Conservation (phyloP, 2,113 vertebrate genomes). For the Plectropomus leopardus region DNA sequence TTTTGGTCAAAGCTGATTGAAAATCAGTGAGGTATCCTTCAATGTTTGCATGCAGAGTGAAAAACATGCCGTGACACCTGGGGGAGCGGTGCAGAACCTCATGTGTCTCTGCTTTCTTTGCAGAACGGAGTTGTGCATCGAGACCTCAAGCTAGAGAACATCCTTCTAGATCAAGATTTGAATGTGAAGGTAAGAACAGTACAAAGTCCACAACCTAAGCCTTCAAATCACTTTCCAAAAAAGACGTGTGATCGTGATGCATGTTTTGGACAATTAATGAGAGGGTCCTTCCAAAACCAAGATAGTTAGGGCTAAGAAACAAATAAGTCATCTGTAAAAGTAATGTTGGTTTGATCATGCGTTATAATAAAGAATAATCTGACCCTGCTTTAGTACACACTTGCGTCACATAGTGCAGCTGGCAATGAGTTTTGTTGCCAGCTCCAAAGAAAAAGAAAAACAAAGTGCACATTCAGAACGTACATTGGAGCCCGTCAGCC, state of each 20-base stretch:
- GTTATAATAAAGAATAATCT: background rate
- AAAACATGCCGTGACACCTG: too few relatives aligned
- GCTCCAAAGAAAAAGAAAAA: slow-evolving; percentile 30
- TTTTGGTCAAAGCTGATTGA: too few relatives aligned
- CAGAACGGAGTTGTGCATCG: slow-evolving; percentile 87
- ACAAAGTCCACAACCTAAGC: background rate
- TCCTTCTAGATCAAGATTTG: slow-evolving; percentile 85
- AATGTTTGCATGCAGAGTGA: slow-evolving; percentile 4
- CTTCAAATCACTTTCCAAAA: background rate
- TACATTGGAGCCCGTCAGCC: slow-evolving; percentile 37
- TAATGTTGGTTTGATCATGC: background rate
- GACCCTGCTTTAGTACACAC: slow-evolving; percentile 6
- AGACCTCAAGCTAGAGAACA: slow-evolving; percentile 89
- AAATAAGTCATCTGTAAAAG: background rate
- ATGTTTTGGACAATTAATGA: background rate
- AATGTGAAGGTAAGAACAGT: slow-evolving; percentile 83
- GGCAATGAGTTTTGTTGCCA: background rate
- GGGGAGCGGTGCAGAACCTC: slow-evolving; percentile 1
- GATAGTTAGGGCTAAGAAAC: background rate
- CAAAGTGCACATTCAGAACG: slow-evolving; percentile 38
- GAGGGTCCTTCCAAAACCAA: background rate
- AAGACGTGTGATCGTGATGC: background rate
- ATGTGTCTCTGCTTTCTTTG: slow-evolving; percentile 50
- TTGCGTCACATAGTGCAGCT: background rate
- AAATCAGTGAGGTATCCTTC: too few relatives aligned